Evolutionary conservation across 2,797 vertebrate species (phyloP).

Genomic region (Hipposideros larvatus): DNA sequence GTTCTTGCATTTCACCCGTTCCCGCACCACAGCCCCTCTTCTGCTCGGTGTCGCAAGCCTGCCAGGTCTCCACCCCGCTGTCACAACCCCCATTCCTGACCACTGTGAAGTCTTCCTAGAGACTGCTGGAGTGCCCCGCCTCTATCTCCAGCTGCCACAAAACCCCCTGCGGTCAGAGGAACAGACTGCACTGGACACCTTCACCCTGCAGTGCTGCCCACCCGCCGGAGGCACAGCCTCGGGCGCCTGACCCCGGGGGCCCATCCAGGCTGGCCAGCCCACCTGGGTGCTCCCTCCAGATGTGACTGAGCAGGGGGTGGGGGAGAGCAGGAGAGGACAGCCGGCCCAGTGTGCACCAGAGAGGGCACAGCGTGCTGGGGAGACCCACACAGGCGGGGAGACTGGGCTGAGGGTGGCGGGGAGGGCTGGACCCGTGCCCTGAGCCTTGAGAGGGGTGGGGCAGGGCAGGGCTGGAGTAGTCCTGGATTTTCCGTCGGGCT

Average conservation of each 20-base stretch:
- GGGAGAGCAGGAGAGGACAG: neutral
- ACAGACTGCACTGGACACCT: neutral
- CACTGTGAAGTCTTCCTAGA: neutral
- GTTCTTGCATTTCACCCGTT: rapidly evolving
- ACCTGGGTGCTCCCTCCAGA: neutral
- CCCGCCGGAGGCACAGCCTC: neutral
- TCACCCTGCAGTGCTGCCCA: rapidly evolving
- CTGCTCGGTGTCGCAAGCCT: rapidly evolving
- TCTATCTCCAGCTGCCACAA: rapidly evolving
- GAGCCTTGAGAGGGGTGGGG: rapidly evolving
- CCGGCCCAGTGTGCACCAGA: rapidly evolving
- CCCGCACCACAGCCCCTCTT: neutral
- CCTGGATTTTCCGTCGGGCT: neutral
- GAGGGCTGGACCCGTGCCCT: rapidly evolving
- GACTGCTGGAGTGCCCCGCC: neutral
- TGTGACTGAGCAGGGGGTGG: neutral
- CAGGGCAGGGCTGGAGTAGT: rapidly evolving
- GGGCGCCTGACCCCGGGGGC: neutral
- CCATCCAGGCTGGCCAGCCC: neutral
- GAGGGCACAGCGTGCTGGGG: rapidly evolving
- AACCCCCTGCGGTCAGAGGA: neutral
- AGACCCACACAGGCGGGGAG: neutral
- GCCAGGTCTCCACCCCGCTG: neutral
- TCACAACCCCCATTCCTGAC: neutral
- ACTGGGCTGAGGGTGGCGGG: too few relatives aligned